These are phyloP conservation scores for Spialia ferax DNA, from an alignment of 2,888 invertebrate genomes.

Conservation along the genomic window DNA sequence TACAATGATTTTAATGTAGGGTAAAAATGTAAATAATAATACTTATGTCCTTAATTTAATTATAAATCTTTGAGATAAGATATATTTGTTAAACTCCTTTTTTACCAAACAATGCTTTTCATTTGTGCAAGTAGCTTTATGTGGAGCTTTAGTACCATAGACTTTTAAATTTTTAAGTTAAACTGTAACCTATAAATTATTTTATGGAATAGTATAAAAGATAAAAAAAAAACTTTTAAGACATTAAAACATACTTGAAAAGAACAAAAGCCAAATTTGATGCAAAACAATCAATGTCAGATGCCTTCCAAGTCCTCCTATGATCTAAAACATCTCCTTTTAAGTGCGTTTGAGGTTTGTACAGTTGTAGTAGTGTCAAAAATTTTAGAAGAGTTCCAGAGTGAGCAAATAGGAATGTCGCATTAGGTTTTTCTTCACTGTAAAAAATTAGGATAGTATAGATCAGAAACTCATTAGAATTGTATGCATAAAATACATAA, in stretches of 20 bases:
- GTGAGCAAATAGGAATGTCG: conserved; percentile 92
- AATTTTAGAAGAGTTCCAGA: conserved; percentile 94
- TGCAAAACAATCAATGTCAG: conserved; percentile 92
- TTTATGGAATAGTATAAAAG: too few species aligned
- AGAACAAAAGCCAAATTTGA: conserved; percentile 92
- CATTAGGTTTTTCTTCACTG: conserved; percentile 70
- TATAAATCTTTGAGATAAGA: too few species aligned
- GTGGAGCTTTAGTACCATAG: too few species aligned
- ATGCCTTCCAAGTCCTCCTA: conserved; percentile 86
- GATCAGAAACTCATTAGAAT: too few species aligned
- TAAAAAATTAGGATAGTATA: conserved; percentile 42
- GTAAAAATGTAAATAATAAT: too few species aligned
- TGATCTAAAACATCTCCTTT: conserved; percentile 81
- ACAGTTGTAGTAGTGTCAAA: conserved; percentile 90
- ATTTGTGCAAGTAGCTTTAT: too few species aligned
- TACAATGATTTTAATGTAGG: too few species aligned
- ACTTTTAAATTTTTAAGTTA: too few species aligned
- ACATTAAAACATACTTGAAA: conserved; percentile 86
- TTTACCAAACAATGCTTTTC: not conserved
- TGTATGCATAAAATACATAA: too few species aligned
- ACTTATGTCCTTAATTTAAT: too few species aligned
- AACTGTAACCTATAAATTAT: too few species aligned
- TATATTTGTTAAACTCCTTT: not conserved
- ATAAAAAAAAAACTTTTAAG: not conserved
- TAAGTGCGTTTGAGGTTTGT: conserved; percentile 88